phyloP scores from a whole-genome alignment of 2,797 vertebrate genomes.

The Anabas testudineus region DNA sequence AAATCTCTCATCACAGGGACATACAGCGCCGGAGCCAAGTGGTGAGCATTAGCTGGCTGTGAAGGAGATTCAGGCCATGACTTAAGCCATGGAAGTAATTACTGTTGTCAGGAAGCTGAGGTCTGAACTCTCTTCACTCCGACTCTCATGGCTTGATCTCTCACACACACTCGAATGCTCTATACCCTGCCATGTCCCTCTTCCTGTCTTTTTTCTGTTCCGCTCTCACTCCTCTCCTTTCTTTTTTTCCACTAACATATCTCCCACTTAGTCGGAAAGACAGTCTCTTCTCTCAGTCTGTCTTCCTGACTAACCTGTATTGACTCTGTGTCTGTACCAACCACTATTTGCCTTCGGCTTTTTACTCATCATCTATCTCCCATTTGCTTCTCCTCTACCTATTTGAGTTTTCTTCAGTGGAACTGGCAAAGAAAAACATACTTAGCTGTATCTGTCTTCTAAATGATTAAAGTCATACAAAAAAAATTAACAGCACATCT shows the following conservation, averaged over 20 bases:
- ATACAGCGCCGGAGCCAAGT: slow-evolving; percentile 32
- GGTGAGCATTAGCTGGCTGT: slow-evolving; percentile 54
- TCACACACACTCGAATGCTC: neutral
- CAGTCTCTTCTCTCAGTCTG: too few species aligned
- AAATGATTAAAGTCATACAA: too few species aligned
- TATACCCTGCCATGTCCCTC: neutral
- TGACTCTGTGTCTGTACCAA: slow-evolving; percentile 20
- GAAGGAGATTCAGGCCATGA: slow-evolving; percentile 67
- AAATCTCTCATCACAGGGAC: slow-evolving; percentile 68
- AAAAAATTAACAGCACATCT: neutral
- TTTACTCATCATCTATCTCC: too few species aligned
- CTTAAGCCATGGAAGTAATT: slow-evolving; percentile 74
- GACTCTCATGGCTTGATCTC: slow-evolving; percentile 22
- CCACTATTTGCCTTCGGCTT: too few species aligned
- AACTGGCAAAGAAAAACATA: neutral
- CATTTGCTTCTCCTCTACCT: too few species aligned
- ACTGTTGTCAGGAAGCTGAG: slow-evolving; percentile 63
- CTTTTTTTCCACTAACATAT: slow-evolving; percentile 18
- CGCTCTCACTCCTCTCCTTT: slow-evolving; percentile 21
- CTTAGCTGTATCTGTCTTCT: slow-evolving; percentile 21
- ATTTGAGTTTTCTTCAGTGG: neutral
- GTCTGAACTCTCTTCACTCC: slow-evolving; percentile 39
- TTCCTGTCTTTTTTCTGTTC: neutral
- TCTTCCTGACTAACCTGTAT: slow-evolving; percentile 8
- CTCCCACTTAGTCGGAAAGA: neutral